Percentiles rank a stretch among this genome's conserved stretches.
These are phyloP conservation scores for Cyphomyrus discorhynchus DNA, from an alignment of 2,113 vertebrate genomes.

Conservation along the genomic window DNA sequence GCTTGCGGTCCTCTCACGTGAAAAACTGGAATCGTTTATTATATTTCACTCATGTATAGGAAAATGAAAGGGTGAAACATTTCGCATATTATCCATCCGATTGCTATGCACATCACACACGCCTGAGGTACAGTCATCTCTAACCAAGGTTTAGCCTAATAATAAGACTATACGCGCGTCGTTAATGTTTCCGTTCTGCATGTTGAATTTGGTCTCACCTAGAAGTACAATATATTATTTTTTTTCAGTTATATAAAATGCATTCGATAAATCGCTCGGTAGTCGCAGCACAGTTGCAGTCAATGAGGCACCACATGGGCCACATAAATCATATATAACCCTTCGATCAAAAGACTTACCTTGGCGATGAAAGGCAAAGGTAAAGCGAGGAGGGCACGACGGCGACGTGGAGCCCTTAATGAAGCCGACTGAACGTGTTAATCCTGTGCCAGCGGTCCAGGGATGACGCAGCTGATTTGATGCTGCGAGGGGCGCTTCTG, in stretches of 20 bases:
- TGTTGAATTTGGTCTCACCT: background rate
- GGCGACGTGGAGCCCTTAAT: constrained; percentile 33
- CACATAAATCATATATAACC: background rate
- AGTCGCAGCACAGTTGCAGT: background rate
- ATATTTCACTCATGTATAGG: background rate
- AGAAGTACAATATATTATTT: background rate
- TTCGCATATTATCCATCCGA: background rate
- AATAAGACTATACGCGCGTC: background rate
- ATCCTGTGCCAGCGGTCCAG: constrained; percentile 9
- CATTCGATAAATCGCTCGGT: background rate
- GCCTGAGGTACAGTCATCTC: background rate
- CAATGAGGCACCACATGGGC: background rate
- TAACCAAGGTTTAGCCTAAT: background rate
- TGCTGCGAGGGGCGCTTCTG: constrained; percentile 25
- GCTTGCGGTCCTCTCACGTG: background rate
- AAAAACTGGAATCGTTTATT: background rate
- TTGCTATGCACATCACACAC: background rate
- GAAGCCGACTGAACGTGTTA: constrained; percentile 4
- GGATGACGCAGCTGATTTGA: constrained; percentile 58
- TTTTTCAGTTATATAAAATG: background rate
- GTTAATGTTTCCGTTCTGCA: background rate
- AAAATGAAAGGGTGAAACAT: background rate
- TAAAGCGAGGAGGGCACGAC: background rate
- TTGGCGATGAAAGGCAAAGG: background rate
- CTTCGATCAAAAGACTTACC: constrained; percentile 4